A percentile compares a stretch with the other conserved stretches of the same genome.
These are phyloP conservation scores for Balearica regulorum DNA, from an alignment of 2,797 vertebrate genomes.

Conservation along the genomic window DNA sequence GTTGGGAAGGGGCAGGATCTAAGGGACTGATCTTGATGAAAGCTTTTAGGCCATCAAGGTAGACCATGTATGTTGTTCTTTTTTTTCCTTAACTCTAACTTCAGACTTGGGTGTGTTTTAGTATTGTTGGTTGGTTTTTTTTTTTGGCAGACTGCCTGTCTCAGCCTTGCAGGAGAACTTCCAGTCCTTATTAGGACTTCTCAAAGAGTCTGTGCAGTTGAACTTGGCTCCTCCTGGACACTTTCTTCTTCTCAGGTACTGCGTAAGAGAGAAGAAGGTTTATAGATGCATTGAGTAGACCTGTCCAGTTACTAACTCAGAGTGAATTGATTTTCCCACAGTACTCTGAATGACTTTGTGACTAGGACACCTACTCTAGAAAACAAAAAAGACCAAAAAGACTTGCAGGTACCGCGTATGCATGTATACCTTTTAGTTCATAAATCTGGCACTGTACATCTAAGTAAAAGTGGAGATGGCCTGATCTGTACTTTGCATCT, in stretches of 20 bases:
- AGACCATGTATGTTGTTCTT: not conserved
- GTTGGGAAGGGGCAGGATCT: not conserved
- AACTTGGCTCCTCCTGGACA: slow-evolving; percentile 91
- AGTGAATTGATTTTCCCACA: slow-evolving; percentile 64
- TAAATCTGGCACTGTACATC: not conserved
- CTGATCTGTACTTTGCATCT: not conserved
- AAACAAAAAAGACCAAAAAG: slow-evolving; percentile 91
- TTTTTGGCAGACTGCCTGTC: slow-evolving; percentile 78
- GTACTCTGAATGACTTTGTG: slow-evolving; percentile 93
- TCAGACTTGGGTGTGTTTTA: not conserved
- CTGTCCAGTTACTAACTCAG: not conserved
- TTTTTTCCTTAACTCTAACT: not conserved
- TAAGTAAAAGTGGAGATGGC: not conserved
- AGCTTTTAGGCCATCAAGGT: not conserved
- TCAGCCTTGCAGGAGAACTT: slow-evolving; percentile 88
- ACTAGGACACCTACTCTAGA: slow-evolving; percentile 89
- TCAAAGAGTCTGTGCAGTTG: slow-evolving; percentile 91
- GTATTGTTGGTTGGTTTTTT: not conserved
- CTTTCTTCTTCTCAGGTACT: slow-evolving; percentile 92
- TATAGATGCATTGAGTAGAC: not conserved
- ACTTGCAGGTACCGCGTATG: slow-evolving; percentile 85
- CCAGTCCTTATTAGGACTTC: slow-evolving; percentile 81
- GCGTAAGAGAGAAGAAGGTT: not conserved
- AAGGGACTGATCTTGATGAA: not conserved
- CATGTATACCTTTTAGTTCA: not conserved